Evolutionary conservation across 1,140 invertebrate genomes (phyloP), one percentile per base, ranked within the genome.

Genomic region (Chlorops oryzae): DNA sequence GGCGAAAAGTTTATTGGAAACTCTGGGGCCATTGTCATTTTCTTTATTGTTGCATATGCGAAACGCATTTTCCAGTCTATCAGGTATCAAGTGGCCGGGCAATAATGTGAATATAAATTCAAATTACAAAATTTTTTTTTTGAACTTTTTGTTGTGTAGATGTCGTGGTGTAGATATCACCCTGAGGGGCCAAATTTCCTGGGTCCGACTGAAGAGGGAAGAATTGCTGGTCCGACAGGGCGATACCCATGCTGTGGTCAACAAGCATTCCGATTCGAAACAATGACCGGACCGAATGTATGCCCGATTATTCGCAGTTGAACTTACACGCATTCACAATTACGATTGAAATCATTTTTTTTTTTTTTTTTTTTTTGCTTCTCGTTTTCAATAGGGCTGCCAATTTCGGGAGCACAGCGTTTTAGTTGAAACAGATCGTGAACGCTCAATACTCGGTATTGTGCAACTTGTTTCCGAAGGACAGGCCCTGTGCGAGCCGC

Each of bases 1-100:
- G 92, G 92, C 75, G 89, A 1, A 86, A 85, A 63, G 89, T 94
- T 1, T 96, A 95, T 73, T 96, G 92, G 92, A 80, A 86, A 44
- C 72, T 96, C 10, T 96, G 92, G 92, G 88, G 88, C 0, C 82
- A 89, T 59, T 85, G 85, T 52, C 88, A 92, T 71, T 90, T 87
- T 71, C 70, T 91, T 7, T 81, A 80, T 45, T 92, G 90, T 59
- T 78, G 77, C 25, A 78, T 80, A 1, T 92, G 89, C 59, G 81
- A 85, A 56, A 79, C 76, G 17, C 83, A 83, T 61, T 92, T 90
- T 64, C 82, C 87, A 0, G 80, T 82, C 1, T 81, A 82, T 62
- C 84, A 88, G 67, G 74, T 76, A 50, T 27, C 12, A 4, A 28
- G 6, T 24, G 12, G 7, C 32, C 24, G 27, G 35, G 34, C 13